phyloP scores from a whole-genome alignment of 2,113 vertebrate genomes.

The Mustela lutreola region DNA sequence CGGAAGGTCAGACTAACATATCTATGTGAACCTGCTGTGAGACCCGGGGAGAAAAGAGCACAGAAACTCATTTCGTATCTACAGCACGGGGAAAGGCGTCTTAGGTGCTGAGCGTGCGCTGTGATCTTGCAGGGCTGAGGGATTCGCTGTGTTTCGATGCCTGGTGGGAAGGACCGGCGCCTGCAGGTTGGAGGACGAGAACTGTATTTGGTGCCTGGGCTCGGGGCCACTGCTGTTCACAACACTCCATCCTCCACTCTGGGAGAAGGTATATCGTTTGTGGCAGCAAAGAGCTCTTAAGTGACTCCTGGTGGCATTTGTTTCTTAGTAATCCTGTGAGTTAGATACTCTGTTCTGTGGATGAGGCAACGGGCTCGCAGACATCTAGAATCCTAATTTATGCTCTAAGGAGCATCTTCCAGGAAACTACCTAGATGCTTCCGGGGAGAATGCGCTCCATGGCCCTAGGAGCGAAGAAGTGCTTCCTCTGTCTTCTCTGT shows the following conservation, averaged over 20 bases:
- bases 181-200: neutral
- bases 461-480: too few relatives aligned
- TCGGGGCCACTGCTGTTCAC: neutral
- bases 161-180: neutral
- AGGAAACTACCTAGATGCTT: neutral
- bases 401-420: neutral
- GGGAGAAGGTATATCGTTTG: neutral
- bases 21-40: neutral
- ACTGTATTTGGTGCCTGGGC: neutral
- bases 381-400: neutral
- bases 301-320: neutral
- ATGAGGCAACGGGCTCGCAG: neutral
- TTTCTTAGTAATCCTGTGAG: neutral
- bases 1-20: neutral
- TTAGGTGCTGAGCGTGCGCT: neutral
- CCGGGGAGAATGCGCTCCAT: neutral
- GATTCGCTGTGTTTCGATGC: neutral
- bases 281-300: neutral
- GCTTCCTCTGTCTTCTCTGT: neutral
- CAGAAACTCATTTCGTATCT: neutral
- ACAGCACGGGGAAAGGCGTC: neutral
- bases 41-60: neutral
- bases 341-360: neutral
- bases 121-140: neutral
- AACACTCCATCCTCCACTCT: neutral